phyloP scores from a whole-genome alignment of 2,888 invertebrate genomes.

The Saturnia japonica region DNA sequence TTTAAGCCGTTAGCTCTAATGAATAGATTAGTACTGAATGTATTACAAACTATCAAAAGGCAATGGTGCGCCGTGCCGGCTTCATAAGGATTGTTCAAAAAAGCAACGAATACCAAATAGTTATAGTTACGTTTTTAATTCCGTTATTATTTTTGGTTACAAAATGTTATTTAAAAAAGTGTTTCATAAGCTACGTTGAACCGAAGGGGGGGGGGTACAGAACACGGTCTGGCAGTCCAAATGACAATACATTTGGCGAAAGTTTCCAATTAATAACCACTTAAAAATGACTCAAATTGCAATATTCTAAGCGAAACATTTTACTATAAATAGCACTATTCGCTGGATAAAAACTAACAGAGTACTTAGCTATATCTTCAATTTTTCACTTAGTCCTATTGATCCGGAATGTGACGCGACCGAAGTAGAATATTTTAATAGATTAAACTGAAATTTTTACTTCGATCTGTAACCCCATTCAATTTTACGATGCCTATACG shows the following conservation, averaged over 20 bases:
- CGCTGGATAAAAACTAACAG: no score
- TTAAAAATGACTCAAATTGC: no score
- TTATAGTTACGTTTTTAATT: not conserved
- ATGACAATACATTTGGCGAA: no score
- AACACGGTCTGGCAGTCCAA: not conserved
- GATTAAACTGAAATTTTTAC: not conserved
- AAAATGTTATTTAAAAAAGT: not conserved
- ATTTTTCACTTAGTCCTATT: not conserved
- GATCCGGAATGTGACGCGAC: not conserved
- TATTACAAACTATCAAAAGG: not conserved
- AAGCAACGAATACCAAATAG: not conserved
- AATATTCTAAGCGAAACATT: no score
- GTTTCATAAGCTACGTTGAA: not conserved
- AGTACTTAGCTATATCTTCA: not conserved
- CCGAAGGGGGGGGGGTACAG: not conserved
- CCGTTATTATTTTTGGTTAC: not conserved
- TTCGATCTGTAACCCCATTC: not conserved
- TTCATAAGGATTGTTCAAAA: not conserved
- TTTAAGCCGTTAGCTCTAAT: not conserved
- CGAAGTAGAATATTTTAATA: not conserved
- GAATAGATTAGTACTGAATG: not conserved
- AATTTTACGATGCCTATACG: not conserved
- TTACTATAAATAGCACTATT: no score
- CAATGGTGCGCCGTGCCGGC: not conserved
- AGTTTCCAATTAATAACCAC: no score